Evolutionary conservation across 2,113 vertebrate species (phyloP).

Genomic region (Apodemus sylvaticus): DNA sequence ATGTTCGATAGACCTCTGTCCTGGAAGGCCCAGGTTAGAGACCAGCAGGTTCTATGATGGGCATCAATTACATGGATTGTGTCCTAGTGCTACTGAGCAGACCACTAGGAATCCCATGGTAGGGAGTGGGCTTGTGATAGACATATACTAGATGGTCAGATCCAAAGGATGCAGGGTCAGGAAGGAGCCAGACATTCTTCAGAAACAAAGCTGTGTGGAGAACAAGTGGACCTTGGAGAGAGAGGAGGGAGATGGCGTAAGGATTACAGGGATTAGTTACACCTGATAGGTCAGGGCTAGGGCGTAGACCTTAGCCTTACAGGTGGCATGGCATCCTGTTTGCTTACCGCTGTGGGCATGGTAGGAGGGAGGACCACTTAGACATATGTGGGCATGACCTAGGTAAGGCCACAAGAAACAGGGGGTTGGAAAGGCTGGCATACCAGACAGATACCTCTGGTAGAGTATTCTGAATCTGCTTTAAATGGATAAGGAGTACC

Average conservation of each 20-base stretch:
- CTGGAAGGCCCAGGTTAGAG: neutral
- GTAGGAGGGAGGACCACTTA: neutral
- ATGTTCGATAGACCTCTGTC: too few relatives aligned
- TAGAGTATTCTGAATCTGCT: neutral
- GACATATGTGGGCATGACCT: neutral
- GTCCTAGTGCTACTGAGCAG: neutral
- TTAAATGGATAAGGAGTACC: neutral
- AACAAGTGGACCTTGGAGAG: neutral
- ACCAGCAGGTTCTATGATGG: neutral
- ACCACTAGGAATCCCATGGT: neutral
- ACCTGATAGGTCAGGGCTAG: too few relatives aligned
- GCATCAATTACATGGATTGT: neutral
- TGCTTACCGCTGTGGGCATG: neutral
- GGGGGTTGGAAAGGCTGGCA: neutral
- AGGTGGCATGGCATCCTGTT: neutral
- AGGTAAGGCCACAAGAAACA: neutral
- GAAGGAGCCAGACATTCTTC: neutral
- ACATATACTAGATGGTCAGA: neutral
- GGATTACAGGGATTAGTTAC: neutral
- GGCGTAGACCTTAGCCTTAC: neutral
- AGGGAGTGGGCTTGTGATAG: neutral
- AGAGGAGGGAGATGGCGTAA: neutral
- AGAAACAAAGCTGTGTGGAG: neutral
- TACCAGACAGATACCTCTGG: fast-evolving
- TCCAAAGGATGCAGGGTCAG: neutral